phyloP scores from a whole-genome alignment of 1,140 invertebrate species.

The Cardiocondyla obscurior region DNA sequence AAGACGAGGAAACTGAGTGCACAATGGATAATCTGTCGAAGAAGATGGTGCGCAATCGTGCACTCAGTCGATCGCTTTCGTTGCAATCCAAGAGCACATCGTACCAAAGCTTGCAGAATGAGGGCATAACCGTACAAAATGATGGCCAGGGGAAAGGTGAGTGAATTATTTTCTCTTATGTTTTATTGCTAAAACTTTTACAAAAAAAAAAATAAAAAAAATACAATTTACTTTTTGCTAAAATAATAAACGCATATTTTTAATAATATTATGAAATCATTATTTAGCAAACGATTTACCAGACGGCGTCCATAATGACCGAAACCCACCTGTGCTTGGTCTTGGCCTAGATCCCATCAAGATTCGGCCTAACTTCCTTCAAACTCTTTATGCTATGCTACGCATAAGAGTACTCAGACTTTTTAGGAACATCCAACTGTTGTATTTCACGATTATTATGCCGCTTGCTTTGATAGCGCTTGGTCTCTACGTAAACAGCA shows the following conservation, averaged over 20 bases:
- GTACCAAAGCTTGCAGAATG: constrained; percentile 89
- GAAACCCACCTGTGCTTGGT: constrained; percentile 80
- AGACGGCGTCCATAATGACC: constrained; percentile 79
- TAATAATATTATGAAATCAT: constrained; percentile 13
- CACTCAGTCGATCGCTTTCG: constrained; percentile 88
- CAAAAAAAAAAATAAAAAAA: not conserved
- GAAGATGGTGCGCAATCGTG: constrained; percentile 89
- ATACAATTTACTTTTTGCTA: not conserved
- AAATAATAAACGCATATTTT: not conserved
- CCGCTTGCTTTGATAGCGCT: constrained; percentile 87
- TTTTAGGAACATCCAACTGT: constrained; percentile 82
- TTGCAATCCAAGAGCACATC: constrained; percentile 89
- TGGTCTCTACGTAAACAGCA: constrained; percentile 88
- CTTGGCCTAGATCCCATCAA: constrained; percentile 85
- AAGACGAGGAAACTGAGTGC: constrained; percentile 87
- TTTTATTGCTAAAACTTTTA: not conserved
- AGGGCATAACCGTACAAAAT: constrained; percentile 81
- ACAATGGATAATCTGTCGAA: constrained; percentile 89
- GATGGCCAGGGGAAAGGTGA: constrained; percentile 81
- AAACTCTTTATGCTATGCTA: constrained; percentile 84
- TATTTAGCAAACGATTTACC: constrained; percentile 75
- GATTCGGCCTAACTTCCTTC: constrained; percentile 83
- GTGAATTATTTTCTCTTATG: constrained; percentile 1
- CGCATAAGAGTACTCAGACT: constrained; percentile 82
- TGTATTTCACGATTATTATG: constrained; percentile 84